Conservation (phyloP, 37 sponge, comb jelly and placozoan species). For the Halisarca cf. caerulea region DNA sequence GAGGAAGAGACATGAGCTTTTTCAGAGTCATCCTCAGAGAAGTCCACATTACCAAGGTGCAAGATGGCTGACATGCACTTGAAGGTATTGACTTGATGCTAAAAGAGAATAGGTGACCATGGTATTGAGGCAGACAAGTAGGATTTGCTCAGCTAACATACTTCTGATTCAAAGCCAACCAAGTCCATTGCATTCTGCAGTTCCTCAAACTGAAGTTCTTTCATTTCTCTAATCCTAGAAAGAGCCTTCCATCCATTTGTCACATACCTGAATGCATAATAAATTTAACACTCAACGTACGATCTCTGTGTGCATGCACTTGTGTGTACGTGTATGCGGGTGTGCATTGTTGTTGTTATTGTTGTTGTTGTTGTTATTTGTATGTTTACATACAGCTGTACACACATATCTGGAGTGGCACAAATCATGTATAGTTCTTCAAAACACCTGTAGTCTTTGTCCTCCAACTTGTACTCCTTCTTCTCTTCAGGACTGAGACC, state of each 20-base stretch:
- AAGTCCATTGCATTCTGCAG: slow-evolving; percentile 71
- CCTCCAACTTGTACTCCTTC: not conserved
- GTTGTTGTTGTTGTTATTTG: too few species aligned
- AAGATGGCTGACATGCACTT: slow-evolving; percentile 51
- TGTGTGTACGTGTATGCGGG: too few species aligned
- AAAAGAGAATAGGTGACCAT: not conserved
- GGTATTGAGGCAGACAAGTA: not conserved
- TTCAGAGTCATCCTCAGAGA: slow-evolving; percentile 65
- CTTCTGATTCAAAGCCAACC: slow-evolving; percentile 72
- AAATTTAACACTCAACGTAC: too few species aligned
- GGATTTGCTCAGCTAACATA: not conserved
- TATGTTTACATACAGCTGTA: too few species aligned
- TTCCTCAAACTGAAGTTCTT: slow-evolving; percentile 44
- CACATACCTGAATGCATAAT: slow-evolving; percentile 46
- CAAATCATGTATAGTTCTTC: too few species aligned
- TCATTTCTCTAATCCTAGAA: not conserved
- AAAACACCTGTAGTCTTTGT: not conserved
- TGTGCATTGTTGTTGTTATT: too few species aligned
- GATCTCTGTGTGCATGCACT: too few species aligned
- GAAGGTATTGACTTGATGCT: slow-evolving; percentile 59
- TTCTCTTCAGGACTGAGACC: slow-evolving; percentile 58
- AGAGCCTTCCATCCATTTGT: slow-evolving; percentile 36
- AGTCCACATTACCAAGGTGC: slow-evolving; percentile 69
- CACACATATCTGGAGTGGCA: too few species aligned
- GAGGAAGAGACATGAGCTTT: slow-evolving; percentile 41